Conservation (phyloP, 2,797 vertebrate genomes). For the Setipinna tenuifilis region DNA sequence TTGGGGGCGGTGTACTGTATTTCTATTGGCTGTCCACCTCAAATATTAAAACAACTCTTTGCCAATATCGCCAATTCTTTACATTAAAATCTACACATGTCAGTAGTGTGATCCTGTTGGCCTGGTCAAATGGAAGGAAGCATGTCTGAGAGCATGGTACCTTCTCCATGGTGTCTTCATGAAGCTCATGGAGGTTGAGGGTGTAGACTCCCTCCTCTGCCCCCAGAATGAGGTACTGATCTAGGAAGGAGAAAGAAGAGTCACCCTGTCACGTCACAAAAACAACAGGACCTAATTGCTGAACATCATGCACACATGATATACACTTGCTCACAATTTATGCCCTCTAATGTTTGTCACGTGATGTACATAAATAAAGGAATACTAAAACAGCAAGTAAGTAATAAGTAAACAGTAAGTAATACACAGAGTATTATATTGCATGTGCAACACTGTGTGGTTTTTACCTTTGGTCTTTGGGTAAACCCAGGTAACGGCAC, state of each 20-base stretch:
- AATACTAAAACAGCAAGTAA: too few species aligned
- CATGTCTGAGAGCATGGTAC: constrained; percentile 57
- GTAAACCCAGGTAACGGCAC: constrained; percentile 89
- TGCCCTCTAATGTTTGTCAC: too few species aligned
- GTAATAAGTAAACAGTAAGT: too few species aligned
- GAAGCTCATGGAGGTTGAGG: constrained; percentile 88
- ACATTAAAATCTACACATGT: not conserved
- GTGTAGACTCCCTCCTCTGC: constrained; percentile 92
- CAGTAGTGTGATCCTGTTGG: too few species aligned
- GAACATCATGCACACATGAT: too few species aligned
- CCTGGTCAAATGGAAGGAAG: not conserved
- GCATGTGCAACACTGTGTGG: not conserved
- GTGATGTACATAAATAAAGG: too few species aligned
- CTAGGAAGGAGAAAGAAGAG: constrained; percentile 61
- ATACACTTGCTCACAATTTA: too few species aligned
- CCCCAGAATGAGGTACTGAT: constrained; percentile 89
- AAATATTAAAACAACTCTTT: not conserved
- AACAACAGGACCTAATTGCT: not conserved
- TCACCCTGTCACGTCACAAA: not conserved
- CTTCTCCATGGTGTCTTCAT: constrained; percentile 93
- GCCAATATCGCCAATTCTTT: not conserved
- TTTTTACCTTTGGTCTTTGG: constrained; percentile 85
- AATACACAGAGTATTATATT: too few species aligned
- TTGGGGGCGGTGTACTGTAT: not conserved
- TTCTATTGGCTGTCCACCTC: not conserved